A percentile compares a stretch with the other conserved stretches of the same genome.
These are phyloP conservation scores for Hyphantria cunea DNA, from an alignment of 1,140 invertebrate genomes.

Conservation along the genomic window DNA sequence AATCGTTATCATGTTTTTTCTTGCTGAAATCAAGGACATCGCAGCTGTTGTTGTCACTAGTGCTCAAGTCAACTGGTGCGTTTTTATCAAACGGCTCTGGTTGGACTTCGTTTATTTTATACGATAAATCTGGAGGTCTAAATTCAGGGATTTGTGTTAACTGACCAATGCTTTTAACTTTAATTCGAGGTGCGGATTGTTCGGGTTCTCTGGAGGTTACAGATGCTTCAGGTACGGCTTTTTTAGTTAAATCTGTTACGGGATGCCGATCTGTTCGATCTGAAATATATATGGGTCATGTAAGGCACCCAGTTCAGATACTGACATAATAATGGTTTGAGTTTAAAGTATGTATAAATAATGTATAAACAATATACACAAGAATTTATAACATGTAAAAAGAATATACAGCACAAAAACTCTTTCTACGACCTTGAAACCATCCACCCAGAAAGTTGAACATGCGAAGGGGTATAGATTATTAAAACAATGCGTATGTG, in stretches of 20 bases:
- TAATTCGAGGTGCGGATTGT: conserved; percentile 80
- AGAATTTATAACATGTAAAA: too few species aligned
- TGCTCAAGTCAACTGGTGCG: conserved; percentile 88
- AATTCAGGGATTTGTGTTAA: conserved; percentile 82
- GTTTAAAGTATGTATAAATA: too few species aligned
- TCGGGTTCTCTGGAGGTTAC: conserved; percentile 59
- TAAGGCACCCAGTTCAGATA: too few species aligned
- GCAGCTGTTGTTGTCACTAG: conserved; percentile 79
- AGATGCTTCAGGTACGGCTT: conserved; percentile 55
- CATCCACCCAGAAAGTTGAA: too few species aligned
- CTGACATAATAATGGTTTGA: too few species aligned
- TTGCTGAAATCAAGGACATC: conserved; percentile 94
- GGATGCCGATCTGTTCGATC: conserved; percentile 68
- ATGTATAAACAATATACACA: too few species aligned
- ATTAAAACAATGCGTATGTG: too few species aligned
- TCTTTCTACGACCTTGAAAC: too few species aligned
- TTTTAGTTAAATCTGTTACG: conserved; percentile 52
- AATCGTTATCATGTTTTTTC: conserved; percentile 83
- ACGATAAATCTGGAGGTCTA: conserved; percentile 68
- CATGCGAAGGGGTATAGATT: too few species aligned
- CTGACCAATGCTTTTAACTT: conserved; percentile 84
- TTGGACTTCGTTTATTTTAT: conserved; percentile 57
- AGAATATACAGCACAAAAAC: too few species aligned
- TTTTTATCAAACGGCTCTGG: conserved; percentile 77
- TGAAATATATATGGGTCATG: too few species aligned